Evolutionary conservation across 2,888 invertebrate genomes (phyloP), one percentile per base, ranked within the genome.

Genomic region (Pyrrhia umbra): DNA sequence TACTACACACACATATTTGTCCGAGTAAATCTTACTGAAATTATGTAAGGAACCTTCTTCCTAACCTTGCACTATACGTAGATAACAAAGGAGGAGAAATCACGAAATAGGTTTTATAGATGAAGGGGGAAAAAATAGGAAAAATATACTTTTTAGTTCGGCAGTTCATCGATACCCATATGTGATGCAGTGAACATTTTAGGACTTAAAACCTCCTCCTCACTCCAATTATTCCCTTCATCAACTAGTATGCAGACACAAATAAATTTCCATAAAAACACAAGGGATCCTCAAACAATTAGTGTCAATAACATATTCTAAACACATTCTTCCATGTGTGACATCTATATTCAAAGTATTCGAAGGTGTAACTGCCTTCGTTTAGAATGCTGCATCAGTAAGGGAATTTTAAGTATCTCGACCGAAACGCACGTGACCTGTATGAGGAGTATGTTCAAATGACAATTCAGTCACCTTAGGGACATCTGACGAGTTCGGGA

Each of bases 391-490:
- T 86, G 86, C 80, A 83, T 86, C 87, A 84, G 86, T 84, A 77
- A 69, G 79, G 81, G 94, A 94, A 94, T 94, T 90, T 92, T 86
- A 94, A 94, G 89, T 89, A 88, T 88, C 77, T 84, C 83, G 86
- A 81, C 84, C 86, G 86, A 88, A 87, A 75, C 73, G 77, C 62
- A 92, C 93, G 94, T 94, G 94, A 91, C 77, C 57, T 80, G 92
- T 77, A 69, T 90, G 75, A 85, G 76, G 81, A 84, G 79, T 77
- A 55, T 70, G 66, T 45, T 66, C 55, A 82, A 71, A 69, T 71
- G 64, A 74, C 63, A 68, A 67, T 60, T 59, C 63, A 46, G 40
- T 73, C 63, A 78, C 70, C 62, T 68, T 64, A 23, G 55, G 65
- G 58, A 65, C 50, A 10, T 47, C 54, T 59, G 54, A 40, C 42